Evolutionary conservation across 2,888 invertebrate genomes (phyloP).

Genomic region (Sphaerophoria taeniata): DNA sequence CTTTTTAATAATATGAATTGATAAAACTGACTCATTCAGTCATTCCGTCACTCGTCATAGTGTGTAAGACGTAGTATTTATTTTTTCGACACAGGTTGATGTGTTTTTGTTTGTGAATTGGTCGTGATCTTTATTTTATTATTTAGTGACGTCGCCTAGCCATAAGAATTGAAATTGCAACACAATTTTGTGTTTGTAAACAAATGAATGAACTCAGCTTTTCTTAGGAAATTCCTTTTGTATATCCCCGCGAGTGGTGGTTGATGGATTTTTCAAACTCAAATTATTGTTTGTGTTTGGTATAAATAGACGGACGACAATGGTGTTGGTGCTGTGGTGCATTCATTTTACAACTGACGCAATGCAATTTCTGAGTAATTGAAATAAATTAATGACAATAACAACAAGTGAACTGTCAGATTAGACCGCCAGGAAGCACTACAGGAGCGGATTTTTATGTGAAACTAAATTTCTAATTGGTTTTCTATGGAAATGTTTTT

Average conservation of each 20-base stretch:
- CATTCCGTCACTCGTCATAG: not conserved
- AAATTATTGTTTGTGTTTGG: not conserved
- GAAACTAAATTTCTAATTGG: not conserved
- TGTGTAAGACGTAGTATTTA: slow-evolving; percentile 7
- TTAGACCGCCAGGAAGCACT: slow-evolving; percentile 25
- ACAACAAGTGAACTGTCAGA: not conserved
- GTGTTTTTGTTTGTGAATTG: not conserved
- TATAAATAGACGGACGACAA: not conserved
- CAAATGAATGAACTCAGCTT: not conserved
- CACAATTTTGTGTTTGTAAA: slow-evolving; percentile 26
- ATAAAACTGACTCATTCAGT: slow-evolving; percentile 2
- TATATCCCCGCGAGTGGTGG: slow-evolving; percentile 16
- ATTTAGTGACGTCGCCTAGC: slow-evolving; percentile 12
- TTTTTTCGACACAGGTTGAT: not conserved
- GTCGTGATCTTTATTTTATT: not conserved
- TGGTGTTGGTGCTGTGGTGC: not conserved
- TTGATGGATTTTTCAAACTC: not conserved
- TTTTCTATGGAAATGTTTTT: not conserved
- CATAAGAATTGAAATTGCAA: slow-evolving; percentile 8
- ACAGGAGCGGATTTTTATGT: slow-evolving; percentile 1
- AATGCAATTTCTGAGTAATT: slow-evolving; percentile 35
- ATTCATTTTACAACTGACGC: slow-evolving; percentile 28
- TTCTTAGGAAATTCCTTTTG: slow-evolving; percentile 26
- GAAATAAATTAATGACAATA: slow-evolving; percentile 22
- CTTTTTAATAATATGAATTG: slow-evolving; percentile 7